Evolutionary conservation across 2,888 invertebrate species (phyloP).

Genomic region (Trichopria drosophilae): DNA sequence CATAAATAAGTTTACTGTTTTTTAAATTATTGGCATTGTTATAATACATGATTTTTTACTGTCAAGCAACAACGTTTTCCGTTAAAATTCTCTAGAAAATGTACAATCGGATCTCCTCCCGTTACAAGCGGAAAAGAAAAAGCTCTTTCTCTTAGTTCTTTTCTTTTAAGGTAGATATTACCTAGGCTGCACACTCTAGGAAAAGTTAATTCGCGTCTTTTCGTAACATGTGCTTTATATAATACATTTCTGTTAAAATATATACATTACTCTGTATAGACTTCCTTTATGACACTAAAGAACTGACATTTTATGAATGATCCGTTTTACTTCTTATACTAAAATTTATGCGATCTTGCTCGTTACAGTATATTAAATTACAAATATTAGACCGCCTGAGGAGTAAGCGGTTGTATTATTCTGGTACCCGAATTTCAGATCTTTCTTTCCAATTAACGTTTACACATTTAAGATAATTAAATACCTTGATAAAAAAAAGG

Average conservation of each 20-base stretch:
- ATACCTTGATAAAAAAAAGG: too few relatives aligned
- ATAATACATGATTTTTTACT: too few relatives aligned
- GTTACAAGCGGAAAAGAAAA: too few relatives aligned
- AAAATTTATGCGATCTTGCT: slow-evolving; percentile 18
- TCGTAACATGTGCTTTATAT: slow-evolving; percentile 34
- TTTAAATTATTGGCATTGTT: too few relatives aligned
- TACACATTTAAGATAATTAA: too few relatives aligned
- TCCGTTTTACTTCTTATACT: slow-evolving; percentile 21
- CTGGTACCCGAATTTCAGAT: too few relatives aligned
- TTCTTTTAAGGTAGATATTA: slow-evolving; percentile 25
- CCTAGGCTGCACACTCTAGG: slow-evolving; percentile 19
- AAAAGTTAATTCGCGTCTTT: slow-evolving; percentile 29
- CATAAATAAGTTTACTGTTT: too few relatives aligned
- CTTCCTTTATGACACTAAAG: slow-evolving; percentile 41
- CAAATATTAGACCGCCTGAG: slow-evolving; percentile 24
- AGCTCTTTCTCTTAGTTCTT: slow-evolving; percentile 26
- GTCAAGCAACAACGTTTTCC: too few relatives aligned
- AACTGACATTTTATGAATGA: slow-evolving; percentile 32
- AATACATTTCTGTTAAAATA: slow-evolving; percentile 43
- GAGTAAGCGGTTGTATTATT: too few relatives aligned
- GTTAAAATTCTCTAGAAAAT: slow-evolving; percentile 31
- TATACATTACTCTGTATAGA: slow-evolving; percentile 39
- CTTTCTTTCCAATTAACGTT: too few relatives aligned
- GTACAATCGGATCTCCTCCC: too few relatives aligned
- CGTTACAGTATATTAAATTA: slow-evolving; percentile 20